phyloP scores from a whole-genome alignment of 2,888 invertebrate genomes.

The Macaria notata region DNA sequence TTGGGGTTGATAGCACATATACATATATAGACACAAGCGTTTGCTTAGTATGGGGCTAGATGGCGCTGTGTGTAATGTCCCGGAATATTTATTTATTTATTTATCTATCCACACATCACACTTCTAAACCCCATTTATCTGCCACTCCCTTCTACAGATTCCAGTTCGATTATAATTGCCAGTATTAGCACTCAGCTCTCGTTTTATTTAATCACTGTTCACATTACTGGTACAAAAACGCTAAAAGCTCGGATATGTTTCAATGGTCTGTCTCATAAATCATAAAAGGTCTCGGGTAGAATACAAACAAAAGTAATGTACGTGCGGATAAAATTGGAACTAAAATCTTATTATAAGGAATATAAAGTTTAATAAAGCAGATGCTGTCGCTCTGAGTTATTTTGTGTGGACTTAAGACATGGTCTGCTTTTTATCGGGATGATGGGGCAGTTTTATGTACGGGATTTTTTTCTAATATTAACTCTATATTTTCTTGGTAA shows the following conservation, averaged over 20 bases:
- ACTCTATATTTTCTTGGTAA: too few species aligned
- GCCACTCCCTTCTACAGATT: conserved; percentile 4
- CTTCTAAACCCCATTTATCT: not conserved
- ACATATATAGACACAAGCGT: too few species aligned
- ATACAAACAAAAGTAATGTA: too few species aligned
- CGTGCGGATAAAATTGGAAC: too few species aligned
- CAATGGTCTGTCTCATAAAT: conserved; percentile 23
- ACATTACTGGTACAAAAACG: conserved; percentile 17
- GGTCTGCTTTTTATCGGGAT: conserved; percentile 13
- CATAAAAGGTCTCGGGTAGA: conserved; percentile 15
- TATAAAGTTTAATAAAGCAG: too few species aligned
- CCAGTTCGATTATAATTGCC: conserved; percentile 27
- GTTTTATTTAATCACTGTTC: conserved; percentile 20
- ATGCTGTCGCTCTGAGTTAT: too few species aligned
- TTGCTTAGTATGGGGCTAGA: too few species aligned
- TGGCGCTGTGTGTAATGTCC: too few species aligned
- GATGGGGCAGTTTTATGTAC: conserved; percentile 7
- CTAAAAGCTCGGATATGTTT: conserved; percentile 20
- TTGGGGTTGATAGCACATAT: too few species aligned
- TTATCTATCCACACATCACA: too few species aligned
- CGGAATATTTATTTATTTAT: too few species aligned
- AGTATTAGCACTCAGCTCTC: conserved; percentile 24
- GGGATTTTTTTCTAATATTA: not conserved
- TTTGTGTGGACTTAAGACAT: not conserved
- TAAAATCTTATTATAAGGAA: too few species aligned